Evolutionary conservation across 2,888 invertebrate species (phyloP), one percentile per base, ranked within the genome.

Genomic region (Scaptomyza caliginosa): DNA sequence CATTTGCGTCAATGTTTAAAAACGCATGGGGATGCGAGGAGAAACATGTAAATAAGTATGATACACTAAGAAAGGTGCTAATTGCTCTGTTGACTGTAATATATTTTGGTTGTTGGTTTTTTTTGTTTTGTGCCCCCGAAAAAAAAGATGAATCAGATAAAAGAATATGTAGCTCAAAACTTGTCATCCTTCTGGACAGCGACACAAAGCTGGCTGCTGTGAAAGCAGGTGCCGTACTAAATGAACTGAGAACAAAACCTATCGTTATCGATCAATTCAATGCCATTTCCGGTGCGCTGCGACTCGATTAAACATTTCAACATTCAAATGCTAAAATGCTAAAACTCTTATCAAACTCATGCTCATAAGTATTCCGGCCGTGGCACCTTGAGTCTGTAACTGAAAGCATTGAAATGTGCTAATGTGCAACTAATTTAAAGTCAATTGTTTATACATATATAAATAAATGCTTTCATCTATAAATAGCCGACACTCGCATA

Each of bases 381-480:
- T 36, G 5, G n/a, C 68, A 87, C 81, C 81, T 81, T 81, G 81
- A 87, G 63, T 66, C 62, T 85, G 81, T 85, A 87, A 86, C 77
- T 57, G 24, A 28, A 67, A 59, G 49, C 79, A 81, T 65, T 81
- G 79, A 74, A 78, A 57, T 67, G 56, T 67, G 55, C 26, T 34
- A 45, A 32, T 32, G 32, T 32, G 32, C 13, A 30, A 24, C 8
- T 28, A 19, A 42, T 58, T 64, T 48, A 67, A 67, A 80, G 60
- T 77, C 57, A 64, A 83, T 63, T 78, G 59, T 66, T 50, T 46
- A 59, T 56, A 56, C 6, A 11, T 19, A 38, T 2, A 11, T 23
- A 21, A 28, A 13, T 30, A 7, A 13, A 42, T 24, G n/a, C n/a
- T n/a, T n/a, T n/a, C n/a, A 40, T 40, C 28, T 48, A 48, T 28